Evolutionary conservation across 2,113 vertebrate species (phyloP).

Genomic region (Blennius ocellaris): DNA sequence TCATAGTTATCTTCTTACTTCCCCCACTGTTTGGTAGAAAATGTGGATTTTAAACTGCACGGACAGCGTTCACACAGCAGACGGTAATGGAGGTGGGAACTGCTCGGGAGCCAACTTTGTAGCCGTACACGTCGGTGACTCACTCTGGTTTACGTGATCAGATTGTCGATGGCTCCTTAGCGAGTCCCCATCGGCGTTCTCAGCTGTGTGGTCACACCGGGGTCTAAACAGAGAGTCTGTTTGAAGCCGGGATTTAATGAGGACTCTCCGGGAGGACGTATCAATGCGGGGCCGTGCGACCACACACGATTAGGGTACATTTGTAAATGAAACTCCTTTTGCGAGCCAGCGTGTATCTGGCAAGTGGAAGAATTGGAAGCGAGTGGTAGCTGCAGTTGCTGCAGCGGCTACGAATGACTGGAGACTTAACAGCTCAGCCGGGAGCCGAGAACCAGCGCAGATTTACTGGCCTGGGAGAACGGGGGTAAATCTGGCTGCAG

Average conservation of each 20-base stretch:
- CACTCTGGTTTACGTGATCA: conserved; percentile 3
- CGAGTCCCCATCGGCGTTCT: conserved; percentile 34
- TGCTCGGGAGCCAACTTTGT: neutral
- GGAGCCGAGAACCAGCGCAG: conserved; percentile 40
- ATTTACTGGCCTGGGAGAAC: conserved; percentile 52
- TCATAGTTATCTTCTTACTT: too few species aligned
- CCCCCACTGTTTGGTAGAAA: too few species aligned
- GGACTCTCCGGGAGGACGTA: conserved; percentile 2
- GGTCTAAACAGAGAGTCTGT: neutral
- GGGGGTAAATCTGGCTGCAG: conserved; percentile 68
- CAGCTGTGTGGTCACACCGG: neutral
- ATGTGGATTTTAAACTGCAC: too few species aligned
- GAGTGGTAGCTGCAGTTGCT: conserved; percentile 17
- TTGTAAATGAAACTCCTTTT: conserved; percentile 15
- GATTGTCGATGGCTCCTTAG: conserved; percentile 12
- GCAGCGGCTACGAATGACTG: conserved; percentile 37
- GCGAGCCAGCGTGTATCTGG: conserved; percentile 12
- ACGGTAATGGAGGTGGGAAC: conserved; percentile 4
- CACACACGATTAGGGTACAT: conserved; percentile 17
- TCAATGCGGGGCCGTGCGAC: conserved; percentile 6
- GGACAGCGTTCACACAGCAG: too few species aligned
- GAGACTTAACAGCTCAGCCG: conserved; percentile 42
- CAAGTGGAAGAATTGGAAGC: conserved; percentile 12
- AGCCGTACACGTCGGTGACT: conserved; percentile 4
- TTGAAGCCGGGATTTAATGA: conserved; percentile 8